Evolutionary conservation across 2,113 vertebrate genomes (phyloP).

Genomic region (Mungos mungo): DNA sequence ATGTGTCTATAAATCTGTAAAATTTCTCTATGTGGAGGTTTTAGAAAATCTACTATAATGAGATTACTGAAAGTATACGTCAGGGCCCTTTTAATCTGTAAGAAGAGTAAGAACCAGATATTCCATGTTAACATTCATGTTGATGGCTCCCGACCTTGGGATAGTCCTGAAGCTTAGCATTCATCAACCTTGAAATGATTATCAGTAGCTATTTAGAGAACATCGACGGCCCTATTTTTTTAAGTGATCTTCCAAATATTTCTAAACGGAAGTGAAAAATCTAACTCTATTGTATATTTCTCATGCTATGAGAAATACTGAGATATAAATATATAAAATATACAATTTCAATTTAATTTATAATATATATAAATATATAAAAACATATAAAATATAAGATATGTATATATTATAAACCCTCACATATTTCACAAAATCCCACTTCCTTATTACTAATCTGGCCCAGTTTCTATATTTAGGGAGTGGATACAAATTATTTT

Average conservation of each 20-base stretch:
- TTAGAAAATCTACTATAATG: not conserved
- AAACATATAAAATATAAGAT: not conserved
- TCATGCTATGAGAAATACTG: not conserved
- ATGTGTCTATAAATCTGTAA: not conserved
- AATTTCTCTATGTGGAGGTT: not conserved
- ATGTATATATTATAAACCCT: not conserved
- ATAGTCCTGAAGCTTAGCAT: not conserved
- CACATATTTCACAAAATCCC: not conserved
- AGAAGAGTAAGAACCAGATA: not conserved
- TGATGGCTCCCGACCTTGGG: not conserved
- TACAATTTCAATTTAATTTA: too few relatives aligned
- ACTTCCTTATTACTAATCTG: not conserved
- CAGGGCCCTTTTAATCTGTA: not conserved
- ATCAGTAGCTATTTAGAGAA: not conserved
- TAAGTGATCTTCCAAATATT: not conserved
- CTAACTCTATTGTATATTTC: not conserved
- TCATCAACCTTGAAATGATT: not conserved
- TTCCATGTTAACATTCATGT: not conserved
- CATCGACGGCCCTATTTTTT: not conserved
- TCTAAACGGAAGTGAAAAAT: slow-evolving; percentile 1
- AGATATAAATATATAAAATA: not conserved
- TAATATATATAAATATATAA: too few relatives aligned
- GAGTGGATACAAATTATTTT: not conserved
- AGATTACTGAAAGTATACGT: not conserved
- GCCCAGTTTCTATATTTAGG: not conserved